Evolutionary conservation across 2,113 vertebrate genomes (phyloP).

Genomic region (Pygoscelis antarcticus): DNA sequence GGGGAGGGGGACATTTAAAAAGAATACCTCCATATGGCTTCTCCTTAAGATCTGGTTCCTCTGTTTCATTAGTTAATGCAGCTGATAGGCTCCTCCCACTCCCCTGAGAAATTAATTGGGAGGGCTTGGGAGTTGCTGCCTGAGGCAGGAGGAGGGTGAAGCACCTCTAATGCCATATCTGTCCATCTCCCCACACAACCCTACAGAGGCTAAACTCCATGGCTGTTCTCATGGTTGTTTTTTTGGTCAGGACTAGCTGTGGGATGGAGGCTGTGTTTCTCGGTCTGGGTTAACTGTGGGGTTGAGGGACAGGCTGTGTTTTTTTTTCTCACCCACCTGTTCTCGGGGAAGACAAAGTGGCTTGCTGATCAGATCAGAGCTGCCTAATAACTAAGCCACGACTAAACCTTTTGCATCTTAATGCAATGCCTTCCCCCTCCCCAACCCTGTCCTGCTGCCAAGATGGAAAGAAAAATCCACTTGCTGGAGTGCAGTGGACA

Average conservation of each 20-base stretch:
- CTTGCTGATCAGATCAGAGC: conserved; percentile 9
- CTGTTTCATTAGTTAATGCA: conserved; percentile 32
- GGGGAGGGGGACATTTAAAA: neutral
- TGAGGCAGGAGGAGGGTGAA: neutral
- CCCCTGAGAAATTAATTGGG: neutral
- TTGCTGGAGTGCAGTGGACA: neutral
- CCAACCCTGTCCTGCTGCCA: neutral
- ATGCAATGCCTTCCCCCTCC: neutral
- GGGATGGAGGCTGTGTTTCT: neutral
- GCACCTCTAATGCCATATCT: rapidly evolving
- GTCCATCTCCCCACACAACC: neutral
- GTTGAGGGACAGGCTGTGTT: neutral
- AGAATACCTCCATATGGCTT: neutral
- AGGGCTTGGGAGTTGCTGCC: neutral
- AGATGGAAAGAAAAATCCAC: neutral
- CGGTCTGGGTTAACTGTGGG: neutral
- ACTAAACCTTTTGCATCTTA: conserved; percentile 2
- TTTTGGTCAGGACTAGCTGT: neutral
- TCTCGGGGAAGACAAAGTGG: neutral
- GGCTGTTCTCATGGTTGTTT: neutral
- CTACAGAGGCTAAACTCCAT: neutral
- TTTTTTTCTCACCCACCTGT: neutral
- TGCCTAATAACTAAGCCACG: neutral
- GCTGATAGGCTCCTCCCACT: neutral
- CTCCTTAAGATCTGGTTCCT: neutral